These are phyloP conservation scores for Cnemophilus loriae DNA, from an alignment of 2,113 vertebrate species.

Conservation along the genomic window DNA sequence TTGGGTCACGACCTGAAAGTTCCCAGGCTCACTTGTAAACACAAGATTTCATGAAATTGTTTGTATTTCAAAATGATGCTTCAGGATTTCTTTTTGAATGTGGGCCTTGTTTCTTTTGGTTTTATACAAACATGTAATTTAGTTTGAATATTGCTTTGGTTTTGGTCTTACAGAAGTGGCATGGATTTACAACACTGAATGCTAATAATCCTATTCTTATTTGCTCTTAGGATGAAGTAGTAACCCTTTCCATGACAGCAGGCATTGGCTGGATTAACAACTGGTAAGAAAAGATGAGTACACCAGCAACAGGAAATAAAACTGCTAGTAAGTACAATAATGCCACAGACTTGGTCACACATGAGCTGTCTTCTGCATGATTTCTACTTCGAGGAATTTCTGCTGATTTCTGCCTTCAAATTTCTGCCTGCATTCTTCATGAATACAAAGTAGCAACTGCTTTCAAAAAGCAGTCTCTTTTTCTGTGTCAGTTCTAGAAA, in stretches of 20 bases:
- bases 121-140: neutral
- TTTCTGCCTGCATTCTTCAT: too few relatives aligned
- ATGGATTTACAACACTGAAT: neutral
- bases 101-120: neutral
- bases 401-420: neutral
- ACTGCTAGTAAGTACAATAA: neutral
- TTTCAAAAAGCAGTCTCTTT: neutral
- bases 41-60: fast-evolving
- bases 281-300: neutral
- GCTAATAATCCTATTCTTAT: neutral
- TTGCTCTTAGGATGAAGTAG: neutral
- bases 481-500: neutral
- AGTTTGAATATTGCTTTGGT: neutral
- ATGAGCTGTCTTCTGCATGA: neutral
- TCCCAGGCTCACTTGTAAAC: neutral
- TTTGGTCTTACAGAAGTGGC: neutral
- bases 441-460: neutral
- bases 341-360: neutral
- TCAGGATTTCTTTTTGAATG: neutral
- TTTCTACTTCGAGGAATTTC: neutral
- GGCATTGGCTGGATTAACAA: neutral
- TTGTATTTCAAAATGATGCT: neutral
- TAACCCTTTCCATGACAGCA: neutral
- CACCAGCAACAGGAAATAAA: neutral
- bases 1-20: neutral